Percentiles rank a stretch among this genome's conserved stretches.
phyloP scores from a whole-genome alignment of 1,140 invertebrate genomes.

The Halyomorpha halys region DNA sequence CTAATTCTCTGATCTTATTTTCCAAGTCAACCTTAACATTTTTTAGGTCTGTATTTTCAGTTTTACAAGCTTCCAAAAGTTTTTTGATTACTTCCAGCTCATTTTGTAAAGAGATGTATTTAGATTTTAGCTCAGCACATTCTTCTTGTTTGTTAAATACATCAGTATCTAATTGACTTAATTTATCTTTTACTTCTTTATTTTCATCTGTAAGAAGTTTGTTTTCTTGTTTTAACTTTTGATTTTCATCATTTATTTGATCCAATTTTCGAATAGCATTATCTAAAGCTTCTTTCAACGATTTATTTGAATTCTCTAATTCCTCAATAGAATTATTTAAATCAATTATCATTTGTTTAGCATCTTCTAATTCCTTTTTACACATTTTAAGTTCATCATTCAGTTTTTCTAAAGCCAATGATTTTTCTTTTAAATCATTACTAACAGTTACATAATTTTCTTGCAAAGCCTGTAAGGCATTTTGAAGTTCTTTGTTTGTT shows the following conservation, averaged over 20 bases:
- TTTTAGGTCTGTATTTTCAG: not conserved
- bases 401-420: not conserved
- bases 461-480: not conserved
- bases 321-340: too few relatives aligned
- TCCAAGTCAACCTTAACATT: conserved; percentile 1
- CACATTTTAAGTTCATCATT: not conserved
- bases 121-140: too few relatives aligned
- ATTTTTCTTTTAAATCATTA: not conserved
- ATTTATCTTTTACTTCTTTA: not conserved
- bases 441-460: not conserved
- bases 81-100: not conserved
- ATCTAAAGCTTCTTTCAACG: too few relatives aligned
- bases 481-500: conserved; percentile 8
- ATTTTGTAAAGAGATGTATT: too few relatives aligned
- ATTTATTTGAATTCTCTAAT: too few relatives aligned
- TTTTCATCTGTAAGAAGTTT: not conserved
- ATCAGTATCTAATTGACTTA: too few relatives aligned
- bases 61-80: not conserved
- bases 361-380: not conserved
- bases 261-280: not conserved
- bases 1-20: not conserved
- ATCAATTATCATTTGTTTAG: too few relatives aligned
- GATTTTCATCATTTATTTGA: not conserved
- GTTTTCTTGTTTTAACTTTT: not conserved
- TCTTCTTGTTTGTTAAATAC: too few relatives aligned